Base-by-base conservation (phyloP, 2,888 invertebrate species). In the Volucella zonaria region DNA sequence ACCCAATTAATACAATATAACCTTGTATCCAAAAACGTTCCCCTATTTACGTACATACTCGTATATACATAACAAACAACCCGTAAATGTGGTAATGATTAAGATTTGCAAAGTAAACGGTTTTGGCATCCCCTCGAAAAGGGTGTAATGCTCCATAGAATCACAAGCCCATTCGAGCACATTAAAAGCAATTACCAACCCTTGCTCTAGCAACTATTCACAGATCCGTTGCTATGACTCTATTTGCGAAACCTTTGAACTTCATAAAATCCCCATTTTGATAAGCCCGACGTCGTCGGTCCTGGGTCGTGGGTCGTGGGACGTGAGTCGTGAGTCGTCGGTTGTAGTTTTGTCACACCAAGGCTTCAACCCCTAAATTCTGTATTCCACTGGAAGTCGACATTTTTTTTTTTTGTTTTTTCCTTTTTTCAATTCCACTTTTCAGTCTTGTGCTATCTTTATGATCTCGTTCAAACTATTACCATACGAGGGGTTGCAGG, bases 211-310 rank as follows among this genome's bases (percentile, higher is more conserved):
- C 52, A 66, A 38, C 73, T 31, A 43, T 58, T 31, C 52, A 10
- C 47, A 15, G 15, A 31, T 15, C 38, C 47, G 12, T 31, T 8
- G 18, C 62, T 49, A 75, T 51, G 66, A 31, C 66, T 75, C 66
- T 58, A 64, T 78, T 70, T 62, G 70, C 42, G 38, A 23, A 82
- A 66, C 70, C 75, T 74, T 83, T 49, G 66, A 80, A 83, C 67
- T 71, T 80, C 75, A 75, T 80, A 75, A 80, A 80, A 83, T 45
- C 43, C 73, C 56, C 78, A 78, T 82, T 73, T 73, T 73, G 54
- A 56, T 73, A 62, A 80, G 45, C 71, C 61, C 59, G 31, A 31
- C 6, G 66, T 75, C 47, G 68, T 31, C 52, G n/a, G 38, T 11
- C 31, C n/a, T 23, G n/a, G 4, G n/a, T 14, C 54, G 31, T 45